phyloP scores from a whole-genome alignment of 2,113 vertebrate species.

The Recurvirostra avosetta region DNA sequence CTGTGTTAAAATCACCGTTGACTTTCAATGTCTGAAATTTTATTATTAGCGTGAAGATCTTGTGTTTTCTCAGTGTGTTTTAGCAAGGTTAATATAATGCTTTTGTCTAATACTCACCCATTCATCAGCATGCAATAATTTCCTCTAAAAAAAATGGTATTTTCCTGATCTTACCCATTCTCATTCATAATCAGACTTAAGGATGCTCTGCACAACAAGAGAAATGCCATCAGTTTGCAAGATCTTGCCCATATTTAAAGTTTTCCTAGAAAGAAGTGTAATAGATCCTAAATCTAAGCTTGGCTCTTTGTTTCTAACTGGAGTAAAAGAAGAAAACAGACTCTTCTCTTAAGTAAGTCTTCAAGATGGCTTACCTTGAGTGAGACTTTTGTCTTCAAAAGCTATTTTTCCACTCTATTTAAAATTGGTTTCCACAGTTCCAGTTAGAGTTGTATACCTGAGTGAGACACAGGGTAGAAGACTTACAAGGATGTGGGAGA shows the following conservation, averaged over 20 bases:
- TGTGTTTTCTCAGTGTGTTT: neutral
- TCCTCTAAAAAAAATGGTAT: neutral
- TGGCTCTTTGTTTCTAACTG: neutral
- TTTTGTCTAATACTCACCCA: neutral
- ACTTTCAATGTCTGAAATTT: neutral
- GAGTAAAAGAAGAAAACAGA: neutral
- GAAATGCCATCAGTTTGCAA: neutral
- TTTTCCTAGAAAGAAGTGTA: neutral
- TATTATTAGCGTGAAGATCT: neutral
- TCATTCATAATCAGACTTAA: neutral
- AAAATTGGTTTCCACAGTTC: neutral
- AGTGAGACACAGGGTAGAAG: neutral
- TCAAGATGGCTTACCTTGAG: neutral
- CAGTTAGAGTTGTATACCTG: neutral
- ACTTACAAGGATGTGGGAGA: neutral
- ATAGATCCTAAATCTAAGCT: neutral
- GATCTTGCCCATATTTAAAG: neutral
- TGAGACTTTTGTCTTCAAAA: neutral
- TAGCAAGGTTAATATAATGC: neutral
- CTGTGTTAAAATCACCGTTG: neutral
- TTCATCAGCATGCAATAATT: neutral
- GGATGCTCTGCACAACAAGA: neutral
- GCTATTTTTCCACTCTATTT: neutral
- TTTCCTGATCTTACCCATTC: rapidly evolving
- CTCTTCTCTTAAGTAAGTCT: neutral